Evolutionary conservation across 2,113 vertebrate species (phyloP), one percentile per base, ranked within the genome.

Genomic region (Sialia sialis): DNA sequence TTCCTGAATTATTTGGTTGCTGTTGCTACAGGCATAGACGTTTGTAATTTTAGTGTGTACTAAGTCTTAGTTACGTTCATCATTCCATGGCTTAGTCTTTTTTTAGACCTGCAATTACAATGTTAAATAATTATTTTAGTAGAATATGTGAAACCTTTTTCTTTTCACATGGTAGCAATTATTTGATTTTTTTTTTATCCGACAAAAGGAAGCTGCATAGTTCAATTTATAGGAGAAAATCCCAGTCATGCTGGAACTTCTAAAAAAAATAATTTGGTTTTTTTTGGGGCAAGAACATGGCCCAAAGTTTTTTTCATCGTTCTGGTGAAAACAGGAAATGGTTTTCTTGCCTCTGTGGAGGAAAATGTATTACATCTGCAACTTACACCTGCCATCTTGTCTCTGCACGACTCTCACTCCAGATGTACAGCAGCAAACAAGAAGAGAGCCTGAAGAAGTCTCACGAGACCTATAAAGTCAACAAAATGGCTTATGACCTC

Each of bases 361-460:
- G 13, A 72, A 87, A 94, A 80, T 16, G 16, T 73, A 63, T 54
- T 82, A 41, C 58, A 68, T 84, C 52, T 93, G 62, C 76, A 89
- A 60, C 88, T 86, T 90, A 88, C 75, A 93, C 75, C 92, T 96
- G 88, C 88, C 92, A 83, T 90, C 63, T 95, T 91, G 70, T 95
- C 74, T 83, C 87, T 93, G 91, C 55, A 86, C 90, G 89, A 69
- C 75, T 95, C 91, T 87, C 75, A 43, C 38, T 95, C 82, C 87
- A 96, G 91, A 95, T 93, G 93, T 94, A 91, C 84, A 66, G 91
- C 67, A 87, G 84, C 91, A 96, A 95, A 87, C 66, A 94, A 94
- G 77, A 91, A 87, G 70, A 94, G 84, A 87, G 91, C 81, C 70
- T 91, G 80, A 89, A 92, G 89, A 91, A 94, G 58, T 82, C 94